Percentiles rank a stretch among this genome's conserved stretches.
These are phyloP conservation scores for Propithecus deckenii DNA, from an alignment of 2,797 vertebrate species.

Conservation along the genomic window DNA sequence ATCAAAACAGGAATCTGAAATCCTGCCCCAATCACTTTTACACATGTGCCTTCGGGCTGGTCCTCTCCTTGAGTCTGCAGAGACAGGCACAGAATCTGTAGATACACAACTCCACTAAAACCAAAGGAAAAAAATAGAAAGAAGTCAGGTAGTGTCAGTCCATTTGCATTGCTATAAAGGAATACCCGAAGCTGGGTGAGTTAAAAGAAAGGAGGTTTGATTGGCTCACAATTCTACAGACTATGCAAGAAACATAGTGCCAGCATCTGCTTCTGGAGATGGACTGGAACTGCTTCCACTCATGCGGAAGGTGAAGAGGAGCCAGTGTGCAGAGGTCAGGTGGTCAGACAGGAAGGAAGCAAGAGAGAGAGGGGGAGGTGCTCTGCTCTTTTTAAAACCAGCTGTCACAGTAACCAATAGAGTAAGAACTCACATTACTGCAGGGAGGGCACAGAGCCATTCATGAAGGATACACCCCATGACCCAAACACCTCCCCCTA, in stretches of 20 bases:
- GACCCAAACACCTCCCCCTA: background rate
- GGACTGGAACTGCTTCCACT: background rate
- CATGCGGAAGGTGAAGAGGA: background rate
- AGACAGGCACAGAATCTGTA: background rate
- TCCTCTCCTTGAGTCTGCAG: background rate
- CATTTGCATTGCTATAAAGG: background rate
- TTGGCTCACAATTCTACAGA: background rate
- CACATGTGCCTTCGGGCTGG: rapidly evolving
- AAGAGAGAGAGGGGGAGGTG: background rate
- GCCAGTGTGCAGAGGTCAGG: background rate
- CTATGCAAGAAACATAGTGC: background rate
- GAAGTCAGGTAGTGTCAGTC: background rate
- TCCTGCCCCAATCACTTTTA: background rate
- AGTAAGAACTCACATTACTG: background rate
- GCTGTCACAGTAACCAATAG: background rate
- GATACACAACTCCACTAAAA: background rate
- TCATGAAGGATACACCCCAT: background rate
- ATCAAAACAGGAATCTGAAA: background rate
- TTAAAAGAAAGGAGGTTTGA: background rate
- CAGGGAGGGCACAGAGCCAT: too few relatives aligned
- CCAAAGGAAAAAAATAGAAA: background rate
- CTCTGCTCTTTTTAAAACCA: too few relatives aligned
- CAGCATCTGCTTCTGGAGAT: background rate
- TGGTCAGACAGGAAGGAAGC: background rate
- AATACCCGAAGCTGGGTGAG: background rate